Percentiles rank a stretch among this genome's conserved stretches.
Evolutionary conservation across 2,113 vertebrate genomes (phyloP).

Genomic region (Steatornis caripensis): DNA sequence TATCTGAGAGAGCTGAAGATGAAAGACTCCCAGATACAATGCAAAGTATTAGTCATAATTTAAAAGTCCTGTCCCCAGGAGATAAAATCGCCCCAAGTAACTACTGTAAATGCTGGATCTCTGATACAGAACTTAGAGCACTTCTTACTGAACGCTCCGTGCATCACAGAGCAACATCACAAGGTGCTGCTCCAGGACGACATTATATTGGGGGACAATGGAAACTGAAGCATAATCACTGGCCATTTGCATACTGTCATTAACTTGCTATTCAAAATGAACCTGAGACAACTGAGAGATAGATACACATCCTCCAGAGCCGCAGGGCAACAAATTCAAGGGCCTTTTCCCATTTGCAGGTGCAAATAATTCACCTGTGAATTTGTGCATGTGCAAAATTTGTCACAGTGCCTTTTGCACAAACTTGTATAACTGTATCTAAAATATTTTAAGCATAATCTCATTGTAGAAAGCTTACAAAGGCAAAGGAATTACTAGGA

Average conservation of each 20-base stretch:
- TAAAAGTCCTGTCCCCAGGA: constrained; percentile 3
- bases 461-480: not conserved
- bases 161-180: not conserved
- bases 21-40: not conserved
- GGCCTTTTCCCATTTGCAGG: not conserved
- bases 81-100: constrained; percentile 2
- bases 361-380: not conserved
- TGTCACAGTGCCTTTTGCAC: not conserved
- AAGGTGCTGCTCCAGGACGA: not conserved
- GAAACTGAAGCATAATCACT: not conserved
- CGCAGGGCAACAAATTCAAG: not conserved
- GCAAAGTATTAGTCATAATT: not conserved
- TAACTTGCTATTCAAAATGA: not conserved
- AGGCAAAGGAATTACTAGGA: not conserved
- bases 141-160: not conserved
- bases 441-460: not conserved
- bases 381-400: not conserved
- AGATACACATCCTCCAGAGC: not conserved
- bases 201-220: not conserved
- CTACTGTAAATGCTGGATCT: not conserved
- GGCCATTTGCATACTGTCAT: not conserved
- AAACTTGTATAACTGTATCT: not conserved
- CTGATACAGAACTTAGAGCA: not conserved
- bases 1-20: not conserved
- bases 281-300: not conserved